phyloP scores from a whole-genome alignment of 2,113 vertebrate species.

The Pardalotus punctatus region DNA sequence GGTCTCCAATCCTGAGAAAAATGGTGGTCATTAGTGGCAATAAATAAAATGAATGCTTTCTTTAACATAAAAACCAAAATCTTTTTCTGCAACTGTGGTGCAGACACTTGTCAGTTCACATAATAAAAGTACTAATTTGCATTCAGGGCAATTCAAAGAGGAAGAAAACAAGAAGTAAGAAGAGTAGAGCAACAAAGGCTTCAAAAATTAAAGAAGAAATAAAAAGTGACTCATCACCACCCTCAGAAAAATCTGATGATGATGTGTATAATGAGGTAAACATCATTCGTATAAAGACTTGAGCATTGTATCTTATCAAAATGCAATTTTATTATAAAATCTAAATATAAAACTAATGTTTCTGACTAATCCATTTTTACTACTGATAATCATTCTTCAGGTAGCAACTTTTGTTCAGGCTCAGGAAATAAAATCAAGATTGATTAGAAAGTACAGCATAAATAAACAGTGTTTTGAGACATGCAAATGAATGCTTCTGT shows the following conservation, averaged over 20 bases:
- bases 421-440: neutral
- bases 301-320: neutral
- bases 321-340: neutral
- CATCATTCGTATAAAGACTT: neutral
- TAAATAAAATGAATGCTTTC: constrained; percentile 13
- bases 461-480: neutral
- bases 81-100: neutral
- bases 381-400: constrained; percentile 1
- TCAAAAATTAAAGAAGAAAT: constrained; percentile 84
- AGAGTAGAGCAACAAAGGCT: constrained; percentile 84
- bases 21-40: neutral
- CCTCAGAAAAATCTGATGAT: constrained; percentile 90
- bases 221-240: constrained; percentile 87
- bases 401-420: neutral
- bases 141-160: constrained; percentile 87
- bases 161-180: constrained; percentile 87
- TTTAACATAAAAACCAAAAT: constrained; percentile 10
- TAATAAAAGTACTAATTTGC: constrained; percentile 11
- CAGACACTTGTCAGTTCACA: neutral
- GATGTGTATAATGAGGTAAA: constrained; percentile 78
- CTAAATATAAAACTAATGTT: neutral
- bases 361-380: neutral
- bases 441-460: neutral
- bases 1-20: neutral
- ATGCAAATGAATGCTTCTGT: neutral